These are phyloP conservation scores for Pandion haliaetus DNA, from an alignment of 2,113 vertebrate genomes.

Conservation along the genomic window DNA sequence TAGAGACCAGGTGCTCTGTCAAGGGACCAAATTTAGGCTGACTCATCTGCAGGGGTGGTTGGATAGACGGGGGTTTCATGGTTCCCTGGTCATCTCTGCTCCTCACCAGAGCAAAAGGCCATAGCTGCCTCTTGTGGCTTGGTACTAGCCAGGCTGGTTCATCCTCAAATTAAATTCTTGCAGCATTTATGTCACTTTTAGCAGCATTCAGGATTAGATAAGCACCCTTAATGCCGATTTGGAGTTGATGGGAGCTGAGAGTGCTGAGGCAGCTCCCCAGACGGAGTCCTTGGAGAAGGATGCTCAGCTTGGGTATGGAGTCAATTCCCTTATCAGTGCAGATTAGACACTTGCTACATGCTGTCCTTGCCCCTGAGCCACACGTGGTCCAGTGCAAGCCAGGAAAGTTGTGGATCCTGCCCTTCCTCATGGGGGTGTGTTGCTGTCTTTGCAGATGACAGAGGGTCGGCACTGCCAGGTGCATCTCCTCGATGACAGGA, in stretches of 20 bases:
- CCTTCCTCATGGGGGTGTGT: not conserved
- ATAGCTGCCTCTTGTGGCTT: not conserved
- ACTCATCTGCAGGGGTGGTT: not conserved
- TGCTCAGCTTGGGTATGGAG: fast-evolving
- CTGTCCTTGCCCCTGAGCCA: not conserved
- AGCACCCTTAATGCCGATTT: not conserved
- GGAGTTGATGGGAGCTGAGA: not conserved
- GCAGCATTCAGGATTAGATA: too few relatives aligned
- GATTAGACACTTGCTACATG: fast-evolving
- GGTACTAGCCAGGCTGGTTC: not conserved
- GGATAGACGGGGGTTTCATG: not conserved
- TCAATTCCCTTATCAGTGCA: not conserved
- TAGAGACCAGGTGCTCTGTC: not conserved
- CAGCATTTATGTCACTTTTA: not conserved
- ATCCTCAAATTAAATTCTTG: not conserved
- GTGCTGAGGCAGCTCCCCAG: not conserved
- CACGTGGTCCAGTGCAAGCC: not conserved
- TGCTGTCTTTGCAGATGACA: conserved; percentile 85
- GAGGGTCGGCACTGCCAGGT: conserved; percentile 94
- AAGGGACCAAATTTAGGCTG: not conserved
- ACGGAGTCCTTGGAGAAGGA: not conserved
- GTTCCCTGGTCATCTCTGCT: not conserved
- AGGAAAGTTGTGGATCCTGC: fast-evolving
- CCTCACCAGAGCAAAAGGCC: not conserved
- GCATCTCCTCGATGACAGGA: conserved; percentile 91